These are phyloP conservation scores for Esox niger DNA, from an alignment of 2,113 vertebrate genomes.

Conservation along the genomic window DNA sequence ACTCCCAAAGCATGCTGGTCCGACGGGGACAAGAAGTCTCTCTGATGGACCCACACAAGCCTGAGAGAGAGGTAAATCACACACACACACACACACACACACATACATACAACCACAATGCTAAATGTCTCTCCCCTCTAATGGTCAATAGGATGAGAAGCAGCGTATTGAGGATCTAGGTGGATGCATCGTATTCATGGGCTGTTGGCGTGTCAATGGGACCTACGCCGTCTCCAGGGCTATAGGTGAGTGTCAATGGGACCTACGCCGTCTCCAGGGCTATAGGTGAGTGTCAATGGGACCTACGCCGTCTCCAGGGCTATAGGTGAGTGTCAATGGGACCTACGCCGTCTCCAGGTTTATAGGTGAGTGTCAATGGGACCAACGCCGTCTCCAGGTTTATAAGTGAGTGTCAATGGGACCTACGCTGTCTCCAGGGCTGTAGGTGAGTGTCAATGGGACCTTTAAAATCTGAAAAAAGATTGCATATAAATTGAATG, in stretches of 20 bases:
- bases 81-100: background rate
- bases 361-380: too few relatives aligned
- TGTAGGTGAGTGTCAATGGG: too few relatives aligned
- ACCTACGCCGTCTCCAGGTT: too few relatives aligned
- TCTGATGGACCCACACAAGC: slow-evolving; percentile 94
- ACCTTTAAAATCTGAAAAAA: too few relatives aligned
- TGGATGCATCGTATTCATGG: slow-evolving; percentile 89
- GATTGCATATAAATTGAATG: too few relatives aligned
- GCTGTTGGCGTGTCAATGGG: slow-evolving; percentile 97
- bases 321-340: too few relatives aligned
- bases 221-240: slow-evolving; percentile 96
- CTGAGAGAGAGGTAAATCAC: slow-evolving; percentile 84
- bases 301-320: too few relatives aligned
- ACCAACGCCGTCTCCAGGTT: too few relatives aligned
- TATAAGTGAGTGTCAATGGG: too few relatives aligned
- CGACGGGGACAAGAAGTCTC: slow-evolving; percentile 75
- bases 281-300: too few relatives aligned
- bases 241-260: slow-evolving; percentile 89
- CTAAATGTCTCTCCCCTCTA: background rate
- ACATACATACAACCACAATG: background rate
- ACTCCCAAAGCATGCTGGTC: slow-evolving; percentile 90
- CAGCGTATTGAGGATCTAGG: slow-evolving; percentile 88
- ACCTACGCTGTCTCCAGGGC: too few relatives aligned
- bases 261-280: too few relatives aligned
- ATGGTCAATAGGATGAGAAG: slow-evolving; percentile 82